Evolutionary conservation across 2,113 vertebrate species (phyloP), one percentile per base, ranked within the genome.

Genomic region (Piprites chloris): DNA sequence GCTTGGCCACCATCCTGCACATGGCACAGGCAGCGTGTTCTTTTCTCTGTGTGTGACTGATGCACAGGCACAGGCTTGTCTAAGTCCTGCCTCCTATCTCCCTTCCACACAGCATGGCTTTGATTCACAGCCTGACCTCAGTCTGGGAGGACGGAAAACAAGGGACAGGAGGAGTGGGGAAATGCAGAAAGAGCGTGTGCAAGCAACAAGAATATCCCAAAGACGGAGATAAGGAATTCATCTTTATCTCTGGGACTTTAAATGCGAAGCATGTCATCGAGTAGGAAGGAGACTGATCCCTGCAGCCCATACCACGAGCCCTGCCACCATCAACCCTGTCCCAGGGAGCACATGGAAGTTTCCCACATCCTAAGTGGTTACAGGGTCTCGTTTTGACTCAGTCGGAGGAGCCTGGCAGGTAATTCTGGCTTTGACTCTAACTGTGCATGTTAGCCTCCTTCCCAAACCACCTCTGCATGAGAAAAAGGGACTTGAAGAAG

Each of bases 101-200:
- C 76, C 69, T 33, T 32, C 42, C 66, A 33, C 79, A 56, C 11
- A 2, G 66, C 87, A 35, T 83, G 75, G 87, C 95, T 75, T 59
- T 62, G 47, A 92, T 75, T 76, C 94, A n/a, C 39, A 79, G 44
- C 71, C 84, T 50, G 47, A 46, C 86, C 92, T 86, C 75, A n/a
- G 79, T 7, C 76, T 66, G 80, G 80, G 24, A 87, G 62, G 27
- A 80, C 67, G n/a, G 35, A 21, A 62, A 91, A 46, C 14, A 41
- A 63, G n/a, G 39, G 52, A 44, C 41, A 56, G 52, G 50, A 2
- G 0, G 6, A 61, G 35, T 19, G 37, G 47, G 71, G n/a, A 82
- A 37, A 42, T 44, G 33, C 67, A 91, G 47, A 22, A 19, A 6
- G 10, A 26, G 42, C 27, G 14, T 33, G 53, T 44, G 46, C 30